Evolutionary conservation across 2,113 vertebrate species (phyloP).

Genomic region (Chaetura pelagica): DNA sequence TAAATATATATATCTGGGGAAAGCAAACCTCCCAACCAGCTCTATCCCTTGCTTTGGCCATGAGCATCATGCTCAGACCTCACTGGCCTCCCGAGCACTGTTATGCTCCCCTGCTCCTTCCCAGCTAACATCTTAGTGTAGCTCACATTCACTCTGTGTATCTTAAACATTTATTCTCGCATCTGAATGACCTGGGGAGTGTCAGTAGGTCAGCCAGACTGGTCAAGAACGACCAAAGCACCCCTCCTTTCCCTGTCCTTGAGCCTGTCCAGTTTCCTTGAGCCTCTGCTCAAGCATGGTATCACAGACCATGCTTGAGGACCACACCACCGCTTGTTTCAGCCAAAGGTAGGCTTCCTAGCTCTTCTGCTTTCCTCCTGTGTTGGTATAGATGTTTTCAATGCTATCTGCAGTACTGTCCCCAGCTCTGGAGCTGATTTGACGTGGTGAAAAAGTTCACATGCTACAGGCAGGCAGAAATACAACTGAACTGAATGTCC

Average conservation of each 20-base stretch:
- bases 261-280: too few species aligned
- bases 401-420: not conserved
- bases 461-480: not conserved
- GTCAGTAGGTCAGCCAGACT: not conserved
- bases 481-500: not conserved
- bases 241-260: not conserved
- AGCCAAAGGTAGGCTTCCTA: not conserved
- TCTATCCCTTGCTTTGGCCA: not conserved
- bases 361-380: not conserved
- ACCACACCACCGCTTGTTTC: not conserved
- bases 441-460: not conserved
- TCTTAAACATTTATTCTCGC: not conserved
- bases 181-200: not conserved
- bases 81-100: not conserved
- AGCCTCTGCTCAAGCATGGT: not conserved
- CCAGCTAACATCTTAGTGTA: not conserved
- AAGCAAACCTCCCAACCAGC: fast-evolving
- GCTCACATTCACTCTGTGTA: not conserved
- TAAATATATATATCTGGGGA: too few species aligned
- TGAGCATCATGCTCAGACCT: not conserved
- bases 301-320: not conserved
- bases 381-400: not conserved
- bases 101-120: not conserved
- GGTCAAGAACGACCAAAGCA: not conserved
- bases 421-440: not conserved